Percentiles rank a stretch among this genome's conserved stretches.
phyloP scores from a whole-genome alignment of 2,113 vertebrate species.

The Apodemus sylvaticus region DNA sequence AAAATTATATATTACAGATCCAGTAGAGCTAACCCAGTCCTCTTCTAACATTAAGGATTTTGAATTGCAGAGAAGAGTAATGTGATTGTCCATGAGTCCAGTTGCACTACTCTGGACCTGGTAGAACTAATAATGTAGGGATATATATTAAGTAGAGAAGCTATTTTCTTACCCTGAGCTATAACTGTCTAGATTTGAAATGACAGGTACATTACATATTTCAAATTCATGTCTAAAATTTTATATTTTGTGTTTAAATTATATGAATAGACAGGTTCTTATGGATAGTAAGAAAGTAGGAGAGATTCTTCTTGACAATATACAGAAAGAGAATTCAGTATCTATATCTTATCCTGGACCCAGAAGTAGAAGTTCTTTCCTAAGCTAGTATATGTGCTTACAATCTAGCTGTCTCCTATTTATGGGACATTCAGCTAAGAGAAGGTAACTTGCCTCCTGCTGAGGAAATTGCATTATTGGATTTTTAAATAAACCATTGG shows the following conservation, averaged over 20 bases:
- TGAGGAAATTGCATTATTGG: conserved; percentile 84
- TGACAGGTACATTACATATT: not conserved
- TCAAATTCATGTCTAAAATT: conserved; percentile 32
- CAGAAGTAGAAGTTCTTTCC: not conserved
- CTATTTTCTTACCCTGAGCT: not conserved
- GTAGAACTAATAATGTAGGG: not conserved
- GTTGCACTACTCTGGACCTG: not conserved
- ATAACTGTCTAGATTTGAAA: not conserved
- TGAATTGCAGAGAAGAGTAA: not conserved
- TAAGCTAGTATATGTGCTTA: conserved; percentile 25
- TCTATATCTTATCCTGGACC: not conserved
- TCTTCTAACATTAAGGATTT: not conserved
- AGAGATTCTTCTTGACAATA: conserved; percentile 29
- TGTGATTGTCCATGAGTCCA: not conserved
- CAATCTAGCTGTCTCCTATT: conserved; percentile 42
- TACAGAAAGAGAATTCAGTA: not conserved
- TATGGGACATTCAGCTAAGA: conserved; percentile 49
- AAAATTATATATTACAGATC: not conserved
- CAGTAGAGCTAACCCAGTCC: not conserved
- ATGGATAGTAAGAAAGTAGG: conserved; percentile 40
- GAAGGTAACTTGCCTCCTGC: conserved; percentile 70
- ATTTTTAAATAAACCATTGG: conserved; percentile 87
- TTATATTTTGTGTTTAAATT: conserved; percentile 37
- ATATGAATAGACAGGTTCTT: conserved; percentile 34
- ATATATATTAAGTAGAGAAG: not conserved